Evolutionary conservation across 1,140 invertebrate species (phyloP), one percentile per base, ranked within the genome.

Genomic region (Piezodorus guildinii): DNA sequence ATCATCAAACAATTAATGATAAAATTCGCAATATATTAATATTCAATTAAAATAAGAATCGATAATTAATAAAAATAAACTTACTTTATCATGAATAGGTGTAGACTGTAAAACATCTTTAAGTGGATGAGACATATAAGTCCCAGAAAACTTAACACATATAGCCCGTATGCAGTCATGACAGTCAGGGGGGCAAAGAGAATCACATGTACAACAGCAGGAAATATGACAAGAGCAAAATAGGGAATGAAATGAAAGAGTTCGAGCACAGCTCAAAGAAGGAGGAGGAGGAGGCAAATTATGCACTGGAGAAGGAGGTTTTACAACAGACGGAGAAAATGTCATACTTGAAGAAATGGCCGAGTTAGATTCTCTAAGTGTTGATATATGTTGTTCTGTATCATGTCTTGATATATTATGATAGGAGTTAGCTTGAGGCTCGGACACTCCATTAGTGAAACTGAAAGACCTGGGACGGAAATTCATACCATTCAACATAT

Each of bases 161-260:
- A 60, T 58, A 14, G 60, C 64, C 2, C 34, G 46, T n/a, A 62
- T 56, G 44, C 64, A 66, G 43, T 34, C 62, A 19, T 61, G 10
- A 56, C 65, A 60, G 16, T 66, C 65, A 12, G 56, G 62, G 23
- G 65, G 56, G 23, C 60, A 63, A 21, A 66, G 51, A 34, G 62
- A 63, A 45, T 66, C 65, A 45, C 65, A 66, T 6, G n/a, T 52
- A 61, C 65, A 66, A 52, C 65, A 66, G 44, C 65, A 66, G 1
- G 65, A 63, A 12, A 63, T 19, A 17, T 59, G 54, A 21, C 65
- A 66, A 25, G 60, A 62, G 30, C 65, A 66, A 39, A 66, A 56
- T 2, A 63, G 34, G 25, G 30, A 39, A 46, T 66, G 65, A 34
- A 63, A 66, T 15, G 65, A 66, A 19, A 62, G 27, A 15, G 62